Percentiles rank a stretch among this genome's conserved stretches.
Conservation (phyloP, 2,113 vertebrate species). For the Odobenus rosmarus region DNA sequence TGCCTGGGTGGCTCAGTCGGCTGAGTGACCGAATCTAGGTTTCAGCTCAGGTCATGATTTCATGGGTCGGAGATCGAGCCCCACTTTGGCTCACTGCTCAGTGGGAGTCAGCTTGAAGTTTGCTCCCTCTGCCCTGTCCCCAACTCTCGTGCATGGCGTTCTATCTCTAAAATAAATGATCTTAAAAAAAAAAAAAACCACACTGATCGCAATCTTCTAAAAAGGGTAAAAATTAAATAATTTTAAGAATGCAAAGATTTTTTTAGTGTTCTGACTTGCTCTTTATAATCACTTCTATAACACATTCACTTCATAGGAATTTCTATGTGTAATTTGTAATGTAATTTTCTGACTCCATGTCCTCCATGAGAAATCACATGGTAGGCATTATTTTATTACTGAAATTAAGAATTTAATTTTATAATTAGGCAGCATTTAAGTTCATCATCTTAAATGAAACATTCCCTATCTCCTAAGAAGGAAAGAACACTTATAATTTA, state of each 20-base stretch:
- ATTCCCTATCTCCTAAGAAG: background rate
- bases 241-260: background rate
- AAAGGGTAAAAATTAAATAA: background rate
- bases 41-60: background rate
- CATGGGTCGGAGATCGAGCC: background rate
- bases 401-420: conserved; percentile 62
- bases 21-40: background rate
- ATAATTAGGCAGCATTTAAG: conserved; percentile 3
- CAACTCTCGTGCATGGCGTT: background rate
- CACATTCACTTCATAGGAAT: conserved; percentile 29
- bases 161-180: background rate
- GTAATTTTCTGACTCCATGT: background rate
- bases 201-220: background rate
- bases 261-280: background rate
- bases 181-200: background rate
- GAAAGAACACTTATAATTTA: background rate
- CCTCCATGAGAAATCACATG: background rate
- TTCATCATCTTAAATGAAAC: conserved; percentile 33
- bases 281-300: conserved; percentile 34
- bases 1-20: background rate
- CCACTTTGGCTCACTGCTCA: background rate
- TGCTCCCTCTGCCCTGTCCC: background rate
- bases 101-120: background rate
- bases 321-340: background rate
- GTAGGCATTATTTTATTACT: background rate